Percentiles rank a stretch among this genome's conserved stretches.
phyloP scores from a whole-genome alignment of 2,888 invertebrate species.

The Agrochola circellaris region DNA sequence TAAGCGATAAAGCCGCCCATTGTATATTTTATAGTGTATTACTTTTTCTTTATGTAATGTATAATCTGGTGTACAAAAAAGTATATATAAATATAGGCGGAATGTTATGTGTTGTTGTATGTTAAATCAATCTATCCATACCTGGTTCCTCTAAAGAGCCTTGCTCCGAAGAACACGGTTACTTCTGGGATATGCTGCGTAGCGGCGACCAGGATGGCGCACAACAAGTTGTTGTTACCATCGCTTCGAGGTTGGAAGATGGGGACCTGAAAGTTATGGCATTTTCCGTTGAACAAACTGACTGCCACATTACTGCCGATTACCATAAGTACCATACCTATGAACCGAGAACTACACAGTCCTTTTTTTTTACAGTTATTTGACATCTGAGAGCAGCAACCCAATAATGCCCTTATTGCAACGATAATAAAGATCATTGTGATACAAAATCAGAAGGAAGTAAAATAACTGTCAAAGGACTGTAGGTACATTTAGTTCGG shows the following conservation, averaged over 20 bases:
- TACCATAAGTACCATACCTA: neutral
- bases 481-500: too few relatives aligned
- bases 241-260: conserved; percentile 98
- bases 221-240: conserved; percentile 97
- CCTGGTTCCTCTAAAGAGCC: conserved; percentile 96
- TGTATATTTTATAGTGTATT: too few relatives aligned
- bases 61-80: too few relatives aligned
- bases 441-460: neutral
- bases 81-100: too few relatives aligned
- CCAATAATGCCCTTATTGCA: neutral
- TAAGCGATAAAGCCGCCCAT: too few relatives aligned
- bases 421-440: neutral
- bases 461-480: neutral
- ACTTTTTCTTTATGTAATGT: too few relatives aligned
- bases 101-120: neutral
- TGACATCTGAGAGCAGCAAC: neutral
- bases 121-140: conserved; percentile 47
- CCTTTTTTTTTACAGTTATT: neutral
- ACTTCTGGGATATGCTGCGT: conserved; percentile 98
- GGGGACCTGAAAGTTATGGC: conserved; percentile 92
- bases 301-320: neutral
- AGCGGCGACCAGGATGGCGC: conserved; percentile 97
- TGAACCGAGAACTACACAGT: neutral
- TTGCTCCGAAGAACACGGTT: conserved; percentile 97
- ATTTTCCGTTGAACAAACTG: neutral